A percentile compares a stretch with the other conserved stretches of the same genome.
Evolutionary conservation across 2,113 vertebrate species (phyloP).

Genomic region (Corapipo altera): DNA sequence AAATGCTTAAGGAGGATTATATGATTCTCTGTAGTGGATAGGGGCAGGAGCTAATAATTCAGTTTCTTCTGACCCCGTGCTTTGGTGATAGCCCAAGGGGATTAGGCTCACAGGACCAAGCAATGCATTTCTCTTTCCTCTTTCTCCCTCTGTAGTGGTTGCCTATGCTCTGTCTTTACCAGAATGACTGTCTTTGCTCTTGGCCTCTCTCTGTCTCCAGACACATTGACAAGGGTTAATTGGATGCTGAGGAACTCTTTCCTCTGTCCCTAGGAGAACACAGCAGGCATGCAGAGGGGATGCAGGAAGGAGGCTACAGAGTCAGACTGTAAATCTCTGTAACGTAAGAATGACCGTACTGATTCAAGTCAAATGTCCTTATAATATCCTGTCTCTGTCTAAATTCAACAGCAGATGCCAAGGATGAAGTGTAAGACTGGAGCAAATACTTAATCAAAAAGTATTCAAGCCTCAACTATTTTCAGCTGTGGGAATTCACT

Average conservation of each 20-base stretch:
- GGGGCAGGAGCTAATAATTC: not conserved
- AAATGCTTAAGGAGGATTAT: not conserved
- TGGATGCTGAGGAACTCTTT: not conserved
- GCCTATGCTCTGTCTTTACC: not conserved
- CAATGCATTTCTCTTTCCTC: not conserved
- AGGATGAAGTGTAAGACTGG: not conserved
- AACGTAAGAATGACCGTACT: not conserved
- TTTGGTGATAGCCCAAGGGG: not conserved
- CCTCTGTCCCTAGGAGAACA: not conserved
- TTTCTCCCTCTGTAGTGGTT: not conserved
- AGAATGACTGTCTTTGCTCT: not conserved
- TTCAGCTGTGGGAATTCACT: not conserved
- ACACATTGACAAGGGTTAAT: not conserved
- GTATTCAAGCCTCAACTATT: not conserved
- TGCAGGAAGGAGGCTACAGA: not conserved
- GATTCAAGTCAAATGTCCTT: not conserved
- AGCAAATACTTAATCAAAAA: not conserved
- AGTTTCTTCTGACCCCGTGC: not conserved
- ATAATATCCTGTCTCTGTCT: not conserved
- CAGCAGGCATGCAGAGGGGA: not conserved
- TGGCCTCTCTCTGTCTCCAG: not conserved
- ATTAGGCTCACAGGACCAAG: not conserved
- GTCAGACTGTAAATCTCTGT: not conserved
- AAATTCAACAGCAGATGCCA: constrained; percentile 2
- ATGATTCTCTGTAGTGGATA: not conserved